Evolutionary conservation across 2,888 invertebrate genomes (phyloP).

Genomic region (Alviniconcha strummeri): DNA sequence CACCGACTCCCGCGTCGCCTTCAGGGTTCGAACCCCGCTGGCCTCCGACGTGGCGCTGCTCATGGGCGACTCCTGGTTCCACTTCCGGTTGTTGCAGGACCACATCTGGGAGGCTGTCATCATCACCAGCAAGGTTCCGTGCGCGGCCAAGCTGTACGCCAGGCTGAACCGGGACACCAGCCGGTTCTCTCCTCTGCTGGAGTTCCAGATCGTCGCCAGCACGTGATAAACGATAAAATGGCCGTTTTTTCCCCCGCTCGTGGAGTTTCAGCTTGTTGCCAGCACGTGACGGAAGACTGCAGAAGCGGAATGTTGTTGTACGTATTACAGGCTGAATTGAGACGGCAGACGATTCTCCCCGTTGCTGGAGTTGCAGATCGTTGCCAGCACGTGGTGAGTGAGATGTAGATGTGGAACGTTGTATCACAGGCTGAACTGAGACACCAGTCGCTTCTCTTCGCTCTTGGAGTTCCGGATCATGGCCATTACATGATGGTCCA

Average conservation of each 20-base stretch:
- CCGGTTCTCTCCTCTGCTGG: conserved; percentile 63
- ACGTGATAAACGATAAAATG: neutral
- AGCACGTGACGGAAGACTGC: neutral
- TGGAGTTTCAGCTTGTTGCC: neutral
- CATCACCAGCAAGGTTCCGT: conserved; percentile 53
- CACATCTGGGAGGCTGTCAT: conserved; percentile 64
- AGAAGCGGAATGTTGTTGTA: conserved; percentile 26
- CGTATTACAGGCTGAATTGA: conserved; percentile 59
- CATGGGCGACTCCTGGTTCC: conserved; percentile 67
- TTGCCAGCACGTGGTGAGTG: conserved; percentile 24
- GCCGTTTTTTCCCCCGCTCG: neutral
- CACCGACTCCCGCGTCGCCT: conserved; percentile 58
- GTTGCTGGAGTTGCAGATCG: conserved; percentile 59
- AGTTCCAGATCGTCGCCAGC: conserved; percentile 53
- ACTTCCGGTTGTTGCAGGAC: conserved; percentile 62
- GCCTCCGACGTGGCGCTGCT: conserved; percentile 67
- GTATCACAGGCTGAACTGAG: neutral
- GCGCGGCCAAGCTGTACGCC: conserved; percentile 62
- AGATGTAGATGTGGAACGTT: neutral
- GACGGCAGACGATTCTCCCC: conserved; percentile 62
- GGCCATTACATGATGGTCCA: conserved; percentile 7
- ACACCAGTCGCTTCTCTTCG: conserved; percentile 58
- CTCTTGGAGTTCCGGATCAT: neutral
- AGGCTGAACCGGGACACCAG: conserved; percentile 59
- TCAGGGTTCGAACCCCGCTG: conserved; percentile 65